phyloP scores from a whole-genome alignment of 2,113 vertebrate species.

The Psettodes erumei region DNA sequence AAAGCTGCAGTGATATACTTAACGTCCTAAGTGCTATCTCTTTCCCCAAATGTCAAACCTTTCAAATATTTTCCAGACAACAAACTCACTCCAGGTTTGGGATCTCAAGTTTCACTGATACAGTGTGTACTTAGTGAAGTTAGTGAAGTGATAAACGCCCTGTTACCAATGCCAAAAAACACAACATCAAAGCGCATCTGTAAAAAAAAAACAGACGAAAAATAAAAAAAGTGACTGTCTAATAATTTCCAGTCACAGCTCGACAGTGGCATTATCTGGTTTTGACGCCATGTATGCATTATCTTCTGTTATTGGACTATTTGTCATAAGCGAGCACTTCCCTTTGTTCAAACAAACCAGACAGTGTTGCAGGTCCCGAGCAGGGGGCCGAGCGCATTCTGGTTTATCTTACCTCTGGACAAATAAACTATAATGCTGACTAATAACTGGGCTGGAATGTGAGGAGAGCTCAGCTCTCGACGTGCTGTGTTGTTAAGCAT shows the following conservation, averaged over 20 bases:
- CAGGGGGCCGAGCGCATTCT: slow-evolving; percentile 80
- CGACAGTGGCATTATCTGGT: slow-evolving; percentile 77
- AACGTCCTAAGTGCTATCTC: slow-evolving; percentile 27
- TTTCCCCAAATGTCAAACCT: slow-evolving; percentile 54
- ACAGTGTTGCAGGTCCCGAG: slow-evolving; percentile 79
- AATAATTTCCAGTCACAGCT: slow-evolving; percentile 51
- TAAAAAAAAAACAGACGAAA: background rate
- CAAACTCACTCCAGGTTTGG: slow-evolving; percentile 18
- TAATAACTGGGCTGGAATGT: slow-evolving; percentile 92
- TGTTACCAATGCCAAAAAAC: slow-evolving; percentile 42
- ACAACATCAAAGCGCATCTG: slow-evolving; percentile 40
- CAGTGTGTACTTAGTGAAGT: slow-evolving; percentile 23
- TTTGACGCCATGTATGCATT: slow-evolving; percentile 74
- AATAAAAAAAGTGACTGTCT: slow-evolving; percentile 17
- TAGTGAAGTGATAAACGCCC: slow-evolving; percentile 41
- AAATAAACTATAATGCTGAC: slow-evolving; percentile 96
- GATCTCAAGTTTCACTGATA: slow-evolving; percentile 45
- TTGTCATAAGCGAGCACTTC: slow-evolving; percentile 89
- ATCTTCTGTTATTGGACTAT: slow-evolving; percentile 88
- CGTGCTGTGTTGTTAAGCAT: slow-evolving; percentile 80
- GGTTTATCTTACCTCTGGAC: slow-evolving; percentile 92
- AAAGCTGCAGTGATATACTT: slow-evolving; percentile 1
- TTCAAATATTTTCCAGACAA: slow-evolving; percentile 56
- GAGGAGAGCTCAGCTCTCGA: slow-evolving; percentile 79
- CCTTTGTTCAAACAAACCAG: slow-evolving; percentile 92